Conservation (phyloP, 2,888 invertebrate genomes). For the Drosophila nr. perissopoda region DNA sequence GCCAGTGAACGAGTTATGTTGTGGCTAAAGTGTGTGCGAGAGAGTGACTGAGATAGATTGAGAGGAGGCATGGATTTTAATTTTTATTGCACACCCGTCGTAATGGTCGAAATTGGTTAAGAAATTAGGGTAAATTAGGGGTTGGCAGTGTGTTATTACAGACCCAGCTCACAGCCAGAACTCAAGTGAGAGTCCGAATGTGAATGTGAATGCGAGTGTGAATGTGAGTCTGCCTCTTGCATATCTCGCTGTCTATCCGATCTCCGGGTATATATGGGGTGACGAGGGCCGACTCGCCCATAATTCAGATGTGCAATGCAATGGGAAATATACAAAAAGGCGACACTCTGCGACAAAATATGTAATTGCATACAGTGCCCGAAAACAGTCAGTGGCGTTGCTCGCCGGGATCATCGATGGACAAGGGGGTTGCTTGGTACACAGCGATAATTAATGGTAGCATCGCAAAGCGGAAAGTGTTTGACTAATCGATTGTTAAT, state of each 20-base stretch:
- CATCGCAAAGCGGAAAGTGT: slow-evolving; percentile 71
- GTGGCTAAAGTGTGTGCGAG: slow-evolving; percentile 28
- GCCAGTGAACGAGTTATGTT: slow-evolving; percentile 73
- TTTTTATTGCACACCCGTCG: slow-evolving; percentile 82
- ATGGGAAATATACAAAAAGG: slow-evolving; percentile 21
- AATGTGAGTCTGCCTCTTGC: slow-evolving; percentile 37
- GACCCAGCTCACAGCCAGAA: slow-evolving; percentile 54
- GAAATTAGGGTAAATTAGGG: slow-evolving; percentile 83
- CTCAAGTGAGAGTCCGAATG: slow-evolving; percentile 19
- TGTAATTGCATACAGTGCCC: slow-evolving; percentile 38
- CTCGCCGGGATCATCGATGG: slow-evolving; percentile 28
- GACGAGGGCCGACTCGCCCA: slow-evolving; percentile 52
- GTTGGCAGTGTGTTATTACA: slow-evolving; percentile 81
- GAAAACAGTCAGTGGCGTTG: slow-evolving; percentile 41
- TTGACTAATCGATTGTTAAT: slow-evolving; percentile 80
- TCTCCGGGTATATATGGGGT: slow-evolving; percentile 15
- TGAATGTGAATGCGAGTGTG: slow-evolving; percentile 20
- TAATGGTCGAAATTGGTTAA: slow-evolving; percentile 82
- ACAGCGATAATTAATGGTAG: slow-evolving; percentile 69
- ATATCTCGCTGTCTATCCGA: slow-evolving; percentile 23
- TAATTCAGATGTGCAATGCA: slow-evolving; percentile 45
- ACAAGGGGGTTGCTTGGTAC: slow-evolving; percentile 52
- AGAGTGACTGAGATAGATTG: not conserved
- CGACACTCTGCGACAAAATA: slow-evolving; percentile 33
- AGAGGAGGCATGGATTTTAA: slow-evolving; percentile 74